Base-by-base conservation (phyloP, 2,888 invertebrate genomes). In the Watsonalla cultraria region DNA sequence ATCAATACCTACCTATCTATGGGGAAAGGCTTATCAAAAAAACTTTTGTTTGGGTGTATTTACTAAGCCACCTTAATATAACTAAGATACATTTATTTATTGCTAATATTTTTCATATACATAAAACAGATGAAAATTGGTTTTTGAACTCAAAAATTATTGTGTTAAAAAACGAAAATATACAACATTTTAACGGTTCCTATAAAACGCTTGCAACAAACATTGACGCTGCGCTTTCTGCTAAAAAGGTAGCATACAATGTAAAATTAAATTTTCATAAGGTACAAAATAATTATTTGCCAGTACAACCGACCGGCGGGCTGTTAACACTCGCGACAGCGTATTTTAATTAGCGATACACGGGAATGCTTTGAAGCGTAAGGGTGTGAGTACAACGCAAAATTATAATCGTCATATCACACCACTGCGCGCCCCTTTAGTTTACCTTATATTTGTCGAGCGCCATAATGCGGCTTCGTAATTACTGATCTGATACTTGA, bases 271-370 rank as follows among this genome's bases (percentile, higher is more conserved):
- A 86, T 81, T 81, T 78, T 75, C 79, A 82, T 80, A 79, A 79
- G 76, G 74, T 76, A 74, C 66, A 74, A 73, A 75, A 82, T 80
- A 81, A 83, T 76, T 62, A 64, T 70, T 66, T 65, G 70, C 73
- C 70, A 72, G 60, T 72, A 68, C 72, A 78, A 74, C 78, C 81
- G 70, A 77, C 61, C 66, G 72, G 37, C 35, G 47, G 62, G 65
- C 68, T 74, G 78, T 77, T 78, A 76, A 76, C 72, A 76, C 74
- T 76, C 68, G 76, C 76, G 73, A 83, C 88, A 87, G 84, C 87
- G 84, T 83, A 86, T 90, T 89, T 88, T 86, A 89, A 90, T 90
- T 90, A 90, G 87, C 80, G 72, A 85, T 89, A 90, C 90, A 90
- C 76, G 89, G 83, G 84, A 89, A 90, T 86, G 88, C 88, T 90